These are phyloP conservation scores for Limnothrissa miodon DNA, from an alignment of 2,113 vertebrate species.

Conservation along the genomic window DNA sequence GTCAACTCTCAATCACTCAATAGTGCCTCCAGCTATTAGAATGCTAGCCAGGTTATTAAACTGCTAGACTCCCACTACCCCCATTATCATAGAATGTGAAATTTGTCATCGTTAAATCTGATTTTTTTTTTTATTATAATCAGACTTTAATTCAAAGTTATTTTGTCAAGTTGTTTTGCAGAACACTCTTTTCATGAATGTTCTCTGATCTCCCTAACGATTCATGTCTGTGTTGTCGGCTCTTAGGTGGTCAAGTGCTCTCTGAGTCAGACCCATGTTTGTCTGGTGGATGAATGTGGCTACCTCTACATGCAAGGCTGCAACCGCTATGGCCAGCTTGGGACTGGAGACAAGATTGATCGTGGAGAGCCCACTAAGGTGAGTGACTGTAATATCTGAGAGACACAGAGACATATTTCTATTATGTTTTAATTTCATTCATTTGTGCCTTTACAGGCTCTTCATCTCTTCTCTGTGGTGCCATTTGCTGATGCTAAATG, in stretches of 20 bases:
- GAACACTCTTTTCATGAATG: not conserved
- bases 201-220: not conserved
- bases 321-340: constrained; percentile 71
- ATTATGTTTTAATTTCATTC: not conserved
- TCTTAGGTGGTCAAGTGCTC: constrained; percentile 62
- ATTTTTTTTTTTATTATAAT: too few relatives aligned
- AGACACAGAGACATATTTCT: not conserved
- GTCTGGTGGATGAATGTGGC: constrained; percentile 69
- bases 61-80: too few relatives aligned
- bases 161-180: too few relatives aligned
- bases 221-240: not conserved
- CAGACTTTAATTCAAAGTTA: too few relatives aligned
- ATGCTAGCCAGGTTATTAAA: too few relatives aligned
- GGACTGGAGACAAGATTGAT: constrained; percentile 75
- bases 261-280: constrained; percentile 67
- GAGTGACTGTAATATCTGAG: not conserved
- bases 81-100: too few relatives aligned
- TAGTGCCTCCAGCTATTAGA: too few relatives aligned
- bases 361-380: constrained; percentile 70
- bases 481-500: not conserved
- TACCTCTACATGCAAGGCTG: constrained; percentile 72
- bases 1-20: too few relatives aligned
- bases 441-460: not conserved
- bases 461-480: not conserved
- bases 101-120: too few relatives aligned